Conservation (phyloP, 2,113 vertebrate genomes). For the Lagopus leucura region DNA sequence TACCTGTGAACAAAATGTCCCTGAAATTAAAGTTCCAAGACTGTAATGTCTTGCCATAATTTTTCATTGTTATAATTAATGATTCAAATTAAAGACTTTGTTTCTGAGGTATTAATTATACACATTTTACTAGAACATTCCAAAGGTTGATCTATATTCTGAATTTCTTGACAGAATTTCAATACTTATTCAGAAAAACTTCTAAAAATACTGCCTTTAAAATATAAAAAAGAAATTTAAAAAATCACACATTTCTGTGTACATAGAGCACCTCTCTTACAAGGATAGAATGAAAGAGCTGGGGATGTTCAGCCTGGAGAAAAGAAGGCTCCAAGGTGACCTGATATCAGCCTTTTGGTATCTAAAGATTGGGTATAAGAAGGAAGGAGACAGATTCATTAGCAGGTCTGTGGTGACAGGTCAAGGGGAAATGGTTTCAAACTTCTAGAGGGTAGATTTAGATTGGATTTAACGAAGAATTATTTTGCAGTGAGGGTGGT, state of each 20-base stretch:
- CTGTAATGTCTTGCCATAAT: neutral
- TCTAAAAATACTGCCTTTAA: neutral
- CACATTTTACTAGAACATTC: neutral
- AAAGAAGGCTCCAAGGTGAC: too few species aligned
- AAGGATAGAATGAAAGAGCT: too few species aligned
- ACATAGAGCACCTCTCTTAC: neutral
- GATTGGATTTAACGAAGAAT: too few species aligned
- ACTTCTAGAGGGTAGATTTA: too few species aligned
- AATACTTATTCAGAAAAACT: neutral
- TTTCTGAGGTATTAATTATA: constrained; percentile 2
- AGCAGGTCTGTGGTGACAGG: too few species aligned
- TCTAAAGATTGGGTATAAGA: too few species aligned
- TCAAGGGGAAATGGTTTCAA: too few species aligned
- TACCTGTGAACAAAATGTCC: neutral
- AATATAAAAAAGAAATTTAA: neutral
- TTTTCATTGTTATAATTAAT: constrained; percentile 38
- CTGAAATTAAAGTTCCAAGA: neutral
- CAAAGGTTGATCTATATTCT: neutral
- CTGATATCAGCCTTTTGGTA: too few species aligned
- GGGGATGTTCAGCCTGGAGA: too few species aligned
- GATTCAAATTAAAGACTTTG: constrained; percentile 20
- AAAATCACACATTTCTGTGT: neutral
- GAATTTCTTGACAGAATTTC: neutral
- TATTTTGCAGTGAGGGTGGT: too few species aligned
- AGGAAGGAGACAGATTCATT: too few species aligned